These are phyloP conservation scores for Gibbula magus DNA, from an alignment of 2,888 invertebrate species.

Conservation along the genomic window DNA sequence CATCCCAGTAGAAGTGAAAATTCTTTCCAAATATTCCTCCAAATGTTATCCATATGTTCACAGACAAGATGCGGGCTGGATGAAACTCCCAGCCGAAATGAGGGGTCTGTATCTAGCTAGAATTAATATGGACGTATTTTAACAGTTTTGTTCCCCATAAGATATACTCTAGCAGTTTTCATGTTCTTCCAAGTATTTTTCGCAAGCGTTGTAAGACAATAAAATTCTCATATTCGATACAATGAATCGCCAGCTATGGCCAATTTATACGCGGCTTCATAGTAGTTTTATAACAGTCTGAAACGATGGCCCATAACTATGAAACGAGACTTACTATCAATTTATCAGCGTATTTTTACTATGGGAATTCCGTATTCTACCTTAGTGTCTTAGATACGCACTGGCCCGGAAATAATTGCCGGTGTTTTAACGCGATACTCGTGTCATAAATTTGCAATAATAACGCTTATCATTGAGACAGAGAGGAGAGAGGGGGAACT, in stretches of 20 bases:
- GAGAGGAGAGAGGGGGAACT: no score
- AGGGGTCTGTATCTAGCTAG: not conserved
- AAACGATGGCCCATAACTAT: slow-evolving; percentile 16
- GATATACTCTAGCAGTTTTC: slow-evolving; percentile 17
- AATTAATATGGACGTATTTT: slow-evolving; percentile 5
- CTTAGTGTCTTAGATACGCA: not conserved
- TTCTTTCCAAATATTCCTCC: not conserved
- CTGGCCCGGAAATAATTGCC: slow-evolving; percentile 1
- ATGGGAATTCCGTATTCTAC: not conserved
- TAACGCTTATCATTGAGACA: no score
- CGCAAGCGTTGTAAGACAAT: slow-evolving; percentile 21
- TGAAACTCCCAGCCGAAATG: not conserved
- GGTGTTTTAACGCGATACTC: slow-evolving; percentile 7
- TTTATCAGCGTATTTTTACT: slow-evolving; percentile 16
- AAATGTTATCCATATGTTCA: slow-evolving; percentile 5
- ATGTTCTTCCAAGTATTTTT: slow-evolving; percentile 18
- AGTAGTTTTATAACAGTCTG: slow-evolving; percentile 11
- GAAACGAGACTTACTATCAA: slow-evolving; percentile 16
- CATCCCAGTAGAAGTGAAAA: not conserved
- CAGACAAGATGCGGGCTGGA: not conserved
- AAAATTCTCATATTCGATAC: slow-evolving; percentile 21
- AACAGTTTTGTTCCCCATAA: slow-evolving; percentile 8
- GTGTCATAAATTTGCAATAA: not conserved
- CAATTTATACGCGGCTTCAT: slow-evolving; percentile 10
- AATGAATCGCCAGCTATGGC: slow-evolving; percentile 21